Percentiles rank a stretch among this genome's conserved stretches.
These are phyloP conservation scores for Torymus tubicola DNA, from an alignment of 2,888 invertebrate genomes.

Conservation along the genomic window DNA sequence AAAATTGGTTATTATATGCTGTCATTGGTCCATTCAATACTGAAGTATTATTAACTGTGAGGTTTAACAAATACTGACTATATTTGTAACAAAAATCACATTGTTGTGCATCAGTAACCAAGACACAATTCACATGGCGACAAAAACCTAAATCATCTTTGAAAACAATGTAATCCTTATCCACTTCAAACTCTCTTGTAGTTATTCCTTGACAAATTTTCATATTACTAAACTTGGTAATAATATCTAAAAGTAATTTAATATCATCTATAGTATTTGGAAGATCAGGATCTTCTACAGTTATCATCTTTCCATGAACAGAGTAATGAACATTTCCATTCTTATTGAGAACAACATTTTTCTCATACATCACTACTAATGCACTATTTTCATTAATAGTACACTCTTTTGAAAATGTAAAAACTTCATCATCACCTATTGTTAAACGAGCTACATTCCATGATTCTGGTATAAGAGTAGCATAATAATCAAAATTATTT, in stretches of 20 bases:
- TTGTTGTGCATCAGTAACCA: conserved; percentile 48
- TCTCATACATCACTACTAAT: conserved; percentile 51
- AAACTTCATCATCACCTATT: conserved; percentile 39
- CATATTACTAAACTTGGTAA: conserved; percentile 38
- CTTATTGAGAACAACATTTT: conserved; percentile 52
- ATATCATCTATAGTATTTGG: conserved; percentile 36
- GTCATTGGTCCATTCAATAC: conserved; percentile 37
- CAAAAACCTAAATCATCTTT: conserved; percentile 53
- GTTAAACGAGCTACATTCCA: conserved; percentile 46
- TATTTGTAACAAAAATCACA: conserved; percentile 52
- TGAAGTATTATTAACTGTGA: conserved; percentile 32
- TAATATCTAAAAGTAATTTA: conserved; percentile 39
- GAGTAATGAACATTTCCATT: conserved; percentile 48
- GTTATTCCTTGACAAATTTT: conserved; percentile 53
- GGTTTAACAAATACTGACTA: conserved; percentile 48
- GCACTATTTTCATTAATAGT: conserved; percentile 44
- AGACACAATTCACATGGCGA: conserved; percentile 48
- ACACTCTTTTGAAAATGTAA: conserved; percentile 56
- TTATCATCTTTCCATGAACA: conserved; percentile 48
- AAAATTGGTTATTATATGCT: conserved; percentile 22
- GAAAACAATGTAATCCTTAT: conserved; percentile 46
- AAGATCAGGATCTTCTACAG: background rate
- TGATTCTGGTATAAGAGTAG: conserved; percentile 43
- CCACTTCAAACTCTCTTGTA: conserved; percentile 49
- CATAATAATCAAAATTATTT: conserved; percentile 36